Evolutionary conservation across 2,888 invertebrate species (phyloP).

Genomic region (Zaprionus bogoriensis): DNA sequence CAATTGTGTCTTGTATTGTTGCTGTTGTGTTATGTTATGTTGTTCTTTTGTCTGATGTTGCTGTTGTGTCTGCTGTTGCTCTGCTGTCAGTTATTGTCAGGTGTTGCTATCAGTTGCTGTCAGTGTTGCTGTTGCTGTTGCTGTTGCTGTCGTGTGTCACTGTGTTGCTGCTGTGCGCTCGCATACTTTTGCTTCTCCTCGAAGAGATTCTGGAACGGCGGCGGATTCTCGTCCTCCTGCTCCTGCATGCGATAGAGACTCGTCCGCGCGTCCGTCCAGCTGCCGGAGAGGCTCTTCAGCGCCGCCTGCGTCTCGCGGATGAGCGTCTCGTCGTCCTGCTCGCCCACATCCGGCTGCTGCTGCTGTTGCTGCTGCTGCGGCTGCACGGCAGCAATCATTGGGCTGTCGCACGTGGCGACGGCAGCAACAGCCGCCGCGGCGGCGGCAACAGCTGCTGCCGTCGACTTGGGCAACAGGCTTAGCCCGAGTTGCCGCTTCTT

Average conservation of each 20-base stretch:
- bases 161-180: constrained; percentile 16
- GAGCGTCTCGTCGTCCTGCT: constrained; percentile 91
- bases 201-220: constrained; percentile 92
- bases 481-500: constrained; percentile 79
- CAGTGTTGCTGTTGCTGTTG: constrained; percentile 6
- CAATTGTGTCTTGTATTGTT: constrained; percentile 10
- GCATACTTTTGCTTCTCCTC: constrained; percentile 88
- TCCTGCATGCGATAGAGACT: constrained; percentile 86
- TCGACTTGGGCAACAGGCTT: constrained; percentile 23
- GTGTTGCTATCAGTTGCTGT: no score
- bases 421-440: background rate
- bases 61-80: no score
- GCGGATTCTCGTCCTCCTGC: constrained; percentile 91
- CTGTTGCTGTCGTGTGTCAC: constrained; percentile 1
- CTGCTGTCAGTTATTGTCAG: no score
- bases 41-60: no score
- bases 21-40: no score
- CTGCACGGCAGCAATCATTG: constrained; percentile 14
- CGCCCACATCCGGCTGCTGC: constrained; percentile 65
- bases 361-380: constrained; percentile 13
- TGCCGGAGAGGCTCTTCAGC: constrained; percentile 92
- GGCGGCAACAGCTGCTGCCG: constrained; percentile 10
- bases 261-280: constrained; percentile 89
- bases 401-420: constrained; percentile 15
- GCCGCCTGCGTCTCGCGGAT: constrained; percentile 95